These are phyloP conservation scores for Hedychridium roseum DNA, from an alignment of 2,888 invertebrate genomes.

Conservation along the genomic window DNA sequence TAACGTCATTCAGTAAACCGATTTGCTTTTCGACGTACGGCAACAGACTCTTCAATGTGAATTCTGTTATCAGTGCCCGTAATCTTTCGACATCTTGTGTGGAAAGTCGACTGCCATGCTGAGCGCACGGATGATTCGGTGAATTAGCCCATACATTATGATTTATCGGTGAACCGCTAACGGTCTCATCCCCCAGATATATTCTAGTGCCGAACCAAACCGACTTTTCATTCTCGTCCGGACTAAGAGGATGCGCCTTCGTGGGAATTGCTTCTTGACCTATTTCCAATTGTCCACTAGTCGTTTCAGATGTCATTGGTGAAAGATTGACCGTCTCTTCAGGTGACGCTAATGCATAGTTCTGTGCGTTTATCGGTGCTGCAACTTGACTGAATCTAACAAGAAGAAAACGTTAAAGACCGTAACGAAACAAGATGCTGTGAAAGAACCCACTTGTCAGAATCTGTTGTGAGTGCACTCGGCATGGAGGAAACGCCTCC, in stretches of 20 bases:
- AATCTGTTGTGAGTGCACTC: constrained; percentile 56
- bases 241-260: constrained; percentile 78
- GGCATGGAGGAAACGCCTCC: constrained; percentile 64
- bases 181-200: constrained; percentile 18
- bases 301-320: constrained; percentile 49
- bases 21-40: constrained; percentile 94
- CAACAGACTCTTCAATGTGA: constrained; percentile 83
- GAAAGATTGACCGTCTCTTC: constrained; percentile 54
- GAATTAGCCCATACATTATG: constrained; percentile 70
- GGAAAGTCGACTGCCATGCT: constrained; percentile 81
- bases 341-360: constrained; percentile 48
- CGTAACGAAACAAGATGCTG: no score
- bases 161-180: constrained; percentile 56
- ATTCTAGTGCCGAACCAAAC: constrained; percentile 23
- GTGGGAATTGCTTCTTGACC: constrained; percentile 66
- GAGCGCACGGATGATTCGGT: constrained; percentile 66
- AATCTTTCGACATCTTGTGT: constrained; percentile 86
- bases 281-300: constrained; percentile 59
- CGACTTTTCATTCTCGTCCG: constrained; percentile 69
- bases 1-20: constrained; percentile 77
- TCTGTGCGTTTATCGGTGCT: constrained; percentile 54
- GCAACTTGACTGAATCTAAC: constrained; percentile 56
- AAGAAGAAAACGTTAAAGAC: constrained; percentile 6
- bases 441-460: constrained; percentile 51
- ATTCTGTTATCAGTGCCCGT: constrained; percentile 85